Conservation (phyloP, 2,888 invertebrate genomes). For the Xestia c-nigrum region DNA sequence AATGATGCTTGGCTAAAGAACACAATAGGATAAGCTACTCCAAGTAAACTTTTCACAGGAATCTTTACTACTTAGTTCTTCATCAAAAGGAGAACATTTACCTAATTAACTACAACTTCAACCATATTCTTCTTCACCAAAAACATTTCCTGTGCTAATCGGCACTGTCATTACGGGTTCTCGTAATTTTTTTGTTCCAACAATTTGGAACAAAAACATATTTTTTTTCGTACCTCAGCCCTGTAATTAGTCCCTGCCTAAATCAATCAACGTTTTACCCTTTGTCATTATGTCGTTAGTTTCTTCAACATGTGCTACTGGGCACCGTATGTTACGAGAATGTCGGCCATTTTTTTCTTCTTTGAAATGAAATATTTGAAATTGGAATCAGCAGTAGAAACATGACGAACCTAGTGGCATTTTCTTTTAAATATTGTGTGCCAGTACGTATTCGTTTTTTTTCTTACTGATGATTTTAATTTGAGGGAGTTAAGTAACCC, state of each 20-base stretch:
- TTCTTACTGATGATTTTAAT: neutral
- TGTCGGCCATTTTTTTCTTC: conserved; percentile 10
- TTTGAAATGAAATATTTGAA: neutral
- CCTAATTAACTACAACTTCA: conserved; percentile 8
- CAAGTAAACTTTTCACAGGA: neutral
- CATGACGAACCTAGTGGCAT: neutral
- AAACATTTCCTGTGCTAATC: conserved; percentile 57
- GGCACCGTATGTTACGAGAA: conserved; percentile 20
- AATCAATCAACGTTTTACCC: conserved; percentile 67
- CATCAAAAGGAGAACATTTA: neutral
- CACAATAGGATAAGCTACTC: neutral
- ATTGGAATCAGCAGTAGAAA: neutral
- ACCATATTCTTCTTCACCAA: conserved; percentile 10
- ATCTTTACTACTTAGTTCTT: neutral
- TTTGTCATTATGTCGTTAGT: conserved; percentile 65
- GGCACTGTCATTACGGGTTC: conserved; percentile 57
- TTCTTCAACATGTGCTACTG: conserved; percentile 58
- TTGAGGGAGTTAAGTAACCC: neutral
- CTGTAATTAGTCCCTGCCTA: conserved; percentile 65
- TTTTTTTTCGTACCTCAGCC: conserved; percentile 58
- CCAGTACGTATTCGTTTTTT: neutral
- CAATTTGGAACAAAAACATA: conserved; percentile 51
- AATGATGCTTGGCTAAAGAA: neutral
- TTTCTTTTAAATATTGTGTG: neutral
- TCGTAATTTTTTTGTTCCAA: conserved; percentile 54